Evolutionary conservation across 2,797 vertebrate genomes (phyloP), one percentile per base, ranked within the genome.

Genomic region (Anabacerthia variegaticeps): DNA sequence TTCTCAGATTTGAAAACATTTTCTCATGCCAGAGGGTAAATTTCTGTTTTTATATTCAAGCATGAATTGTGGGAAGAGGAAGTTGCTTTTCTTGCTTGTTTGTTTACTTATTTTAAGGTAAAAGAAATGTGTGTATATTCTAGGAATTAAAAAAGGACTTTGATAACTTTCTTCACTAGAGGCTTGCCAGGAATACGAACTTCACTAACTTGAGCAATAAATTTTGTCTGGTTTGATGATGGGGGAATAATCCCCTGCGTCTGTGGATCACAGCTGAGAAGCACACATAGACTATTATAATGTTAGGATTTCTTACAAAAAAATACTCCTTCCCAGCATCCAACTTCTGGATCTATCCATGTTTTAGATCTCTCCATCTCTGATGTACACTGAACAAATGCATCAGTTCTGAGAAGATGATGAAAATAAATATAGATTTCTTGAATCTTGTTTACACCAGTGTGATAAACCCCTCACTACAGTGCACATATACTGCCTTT

Each of bases 1-100:
- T 55, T 86, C 59, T 89, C 73, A 65, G 74, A 93, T 89, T 93
- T 93, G 72, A 93, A 88, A 68, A 66, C 10, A 51, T 85, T 91
- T 89, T 72, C 63, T 92, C 44, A 22, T 93, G 34, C 21, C 74
- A 93, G 67, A 82, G 43, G 75, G 59, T 28, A 26, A 77, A 58
- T 85, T 87, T 56, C 59, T 92, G 13, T 37, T 91, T 43, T 91
- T 82, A 63, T 62, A 79, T 67, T 37, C 68, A 88, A 74, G 52
- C 14, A 62, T 58, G 16, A 89, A 62, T 51, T 73, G 46, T 74
- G 68, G 51, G 80, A 75, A 74, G 13, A 63, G 22, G 27, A 89
- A 88, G 19, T 12, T 41, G 3, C 3, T n/a, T 75, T 79, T 48
- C 24, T 69, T 85, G 7, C 3, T 54, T 84, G 5, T 1, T 66